Evolutionary conservation across 2,888 invertebrate genomes (phyloP), one percentile per base, ranked within the genome.

Genomic region (Rotaria socialis): DNA sequence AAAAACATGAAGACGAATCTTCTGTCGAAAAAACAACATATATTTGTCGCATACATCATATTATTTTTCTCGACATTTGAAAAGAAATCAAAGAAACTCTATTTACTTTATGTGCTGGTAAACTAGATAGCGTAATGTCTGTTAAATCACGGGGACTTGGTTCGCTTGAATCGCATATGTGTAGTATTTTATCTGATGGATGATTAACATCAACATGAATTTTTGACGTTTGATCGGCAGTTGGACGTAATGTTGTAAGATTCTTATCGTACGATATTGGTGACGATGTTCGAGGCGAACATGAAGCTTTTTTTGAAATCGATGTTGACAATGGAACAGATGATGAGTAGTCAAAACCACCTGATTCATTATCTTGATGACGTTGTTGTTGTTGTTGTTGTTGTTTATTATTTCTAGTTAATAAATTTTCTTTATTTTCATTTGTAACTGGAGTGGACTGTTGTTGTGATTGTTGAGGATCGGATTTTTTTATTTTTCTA

Each of bases 361-460:
- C 80, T 24, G 80, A 80, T 47, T 80, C 80, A 80, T 47, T 80
- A 80, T 27, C 67, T 1, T 8, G 60, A 60, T 27, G 60, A 60
- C 27, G n/a, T 2, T 55, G 55, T 7, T 55, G 55, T 55, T 55
- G 55, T 55, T 55, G 55, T 1, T 55, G 56, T 24, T 67, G 67
- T 41, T 67, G 67, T 41, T 67, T 67, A 16, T 16, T 16, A 4
- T 19, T 41, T 27, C 67, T 35, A 41, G 35, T 67, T 67, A 80
- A n/a, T 24, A 80, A 47, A 47, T 80, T 80, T 80, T 80, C 80
- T 80, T 80, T 80, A 47, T 80, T 80, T 80, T 80, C 80, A 47
- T n/a, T 80, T 4, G 24, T 67, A 16, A 67, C 35, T 5, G 67
- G 67, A 67, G 19, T 67, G 19, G 14, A 16, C 19, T 47, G 47